Conservation (phyloP, 2,797 vertebrate species). For the Sebastes nivosus region DNA sequence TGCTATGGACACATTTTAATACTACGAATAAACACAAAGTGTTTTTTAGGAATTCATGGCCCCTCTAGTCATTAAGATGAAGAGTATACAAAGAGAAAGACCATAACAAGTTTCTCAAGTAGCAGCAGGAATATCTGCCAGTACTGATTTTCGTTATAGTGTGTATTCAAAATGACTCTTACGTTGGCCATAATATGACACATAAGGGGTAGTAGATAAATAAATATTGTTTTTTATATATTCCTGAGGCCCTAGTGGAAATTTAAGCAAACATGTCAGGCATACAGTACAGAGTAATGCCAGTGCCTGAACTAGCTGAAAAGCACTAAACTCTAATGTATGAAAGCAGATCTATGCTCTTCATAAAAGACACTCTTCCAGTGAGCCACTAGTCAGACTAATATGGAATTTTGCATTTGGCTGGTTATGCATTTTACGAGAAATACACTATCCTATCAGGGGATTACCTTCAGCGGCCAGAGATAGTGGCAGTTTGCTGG, state of each 20-base stretch:
- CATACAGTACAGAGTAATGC: background rate
- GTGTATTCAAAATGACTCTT: background rate
- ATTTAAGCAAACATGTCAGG: background rate
- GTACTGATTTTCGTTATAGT: background rate
- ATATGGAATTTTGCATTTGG: background rate
- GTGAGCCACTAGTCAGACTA: background rate
- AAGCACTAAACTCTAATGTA: background rate
- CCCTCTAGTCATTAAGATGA: background rate
- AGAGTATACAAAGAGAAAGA: conserved; percentile 13
- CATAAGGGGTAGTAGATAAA: background rate
- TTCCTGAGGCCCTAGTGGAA: background rate
- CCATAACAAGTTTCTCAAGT: background rate
- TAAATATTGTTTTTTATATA: background rate
- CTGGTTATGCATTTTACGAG: conserved; percentile 5
- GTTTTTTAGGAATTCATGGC: conserved; percentile 4
- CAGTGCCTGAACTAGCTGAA: background rate
- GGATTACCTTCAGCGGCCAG: conserved; percentile 17
- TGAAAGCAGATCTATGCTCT: background rate
- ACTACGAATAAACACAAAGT: conserved; percentile 22
- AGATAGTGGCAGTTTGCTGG: conserved; percentile 7
- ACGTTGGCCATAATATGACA: background rate
- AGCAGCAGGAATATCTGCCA: background rate
- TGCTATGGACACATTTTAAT: conserved; percentile 15
- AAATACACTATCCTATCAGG: conserved; percentile 16
- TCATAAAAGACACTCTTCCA: background rate